Conservation (phyloP, 2,797 vertebrate species). For the Ctenopoma kingsleyae region DNA sequence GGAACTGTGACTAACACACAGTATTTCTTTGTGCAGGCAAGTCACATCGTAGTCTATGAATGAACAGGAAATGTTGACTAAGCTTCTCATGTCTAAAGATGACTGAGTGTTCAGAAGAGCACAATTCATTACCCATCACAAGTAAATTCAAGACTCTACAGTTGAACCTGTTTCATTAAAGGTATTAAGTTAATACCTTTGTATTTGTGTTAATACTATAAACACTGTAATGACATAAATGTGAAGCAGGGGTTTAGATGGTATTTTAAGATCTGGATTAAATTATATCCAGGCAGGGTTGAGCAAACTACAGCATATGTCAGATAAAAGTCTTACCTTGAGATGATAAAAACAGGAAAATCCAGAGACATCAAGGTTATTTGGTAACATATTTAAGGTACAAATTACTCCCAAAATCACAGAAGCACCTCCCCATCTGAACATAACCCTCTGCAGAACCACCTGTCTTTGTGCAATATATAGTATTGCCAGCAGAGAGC, state of each 20-base stretch:
- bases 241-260: neutral
- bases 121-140: neutral
- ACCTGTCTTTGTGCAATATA: neutral
- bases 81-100: neutral
- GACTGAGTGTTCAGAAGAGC: neutral
- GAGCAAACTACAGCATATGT: neutral
- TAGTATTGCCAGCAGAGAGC: constrained; percentile 52
- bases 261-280: neutral
- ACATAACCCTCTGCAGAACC: neutral
- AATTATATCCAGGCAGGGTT: neutral
- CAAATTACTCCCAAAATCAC: neutral
- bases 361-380: neutral
- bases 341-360: neutral
- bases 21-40: no score
- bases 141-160: constrained; percentile 1
- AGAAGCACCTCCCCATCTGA: neutral
- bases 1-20: no score
- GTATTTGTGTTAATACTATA: no score
- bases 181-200: no score
- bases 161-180: neutral
- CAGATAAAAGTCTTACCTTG: neutral
- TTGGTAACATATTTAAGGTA: neutral
- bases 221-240: neutral
- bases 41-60: no score
- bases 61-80: no score